These are phyloP conservation scores for Uloborus plumipes DNA, from an alignment of 2,888 invertebrate species.

Conservation along the genomic window DNA sequence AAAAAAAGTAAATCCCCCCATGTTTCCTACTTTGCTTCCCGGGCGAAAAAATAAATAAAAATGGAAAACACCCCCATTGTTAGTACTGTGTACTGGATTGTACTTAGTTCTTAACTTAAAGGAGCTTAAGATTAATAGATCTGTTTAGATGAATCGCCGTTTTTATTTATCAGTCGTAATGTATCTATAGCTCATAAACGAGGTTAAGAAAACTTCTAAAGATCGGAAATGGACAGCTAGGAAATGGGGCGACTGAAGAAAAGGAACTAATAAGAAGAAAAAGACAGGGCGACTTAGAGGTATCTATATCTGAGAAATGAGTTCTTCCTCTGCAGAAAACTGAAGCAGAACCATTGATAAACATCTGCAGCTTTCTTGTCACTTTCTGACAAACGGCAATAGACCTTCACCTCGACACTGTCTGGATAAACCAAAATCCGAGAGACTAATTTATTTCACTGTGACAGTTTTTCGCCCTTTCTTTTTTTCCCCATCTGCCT, in stretches of 20 bases:
- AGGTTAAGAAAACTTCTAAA: background rate
- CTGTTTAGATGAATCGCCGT: no score
- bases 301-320: constrained; percentile 27
- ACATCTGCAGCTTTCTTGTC: constrained; percentile 48
- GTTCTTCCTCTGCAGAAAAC: constrained; percentile 9
- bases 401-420: constrained; percentile 51
- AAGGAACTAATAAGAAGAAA: constrained; percentile 14
- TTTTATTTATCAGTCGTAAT: no score
- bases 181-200: background rate
- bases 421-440: constrained; percentile 48
- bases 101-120: no score
- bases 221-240: background rate
- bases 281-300: background rate
- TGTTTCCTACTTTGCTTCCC: no score
- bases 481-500: constrained; percentile 8
- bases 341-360: constrained; percentile 43
- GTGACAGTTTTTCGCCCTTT: constrained; percentile 36
- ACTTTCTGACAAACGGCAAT: constrained; percentile 48
- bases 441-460: constrained; percentile 61
- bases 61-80: no score
- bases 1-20: no score
- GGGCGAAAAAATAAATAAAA: no score
- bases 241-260: constrained; percentile 6
- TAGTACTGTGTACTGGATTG: no score
- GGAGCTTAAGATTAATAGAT: no score